phyloP scores from a whole-genome alignment of 2,113 vertebrate species.

The Sula dactylatra region DNA sequence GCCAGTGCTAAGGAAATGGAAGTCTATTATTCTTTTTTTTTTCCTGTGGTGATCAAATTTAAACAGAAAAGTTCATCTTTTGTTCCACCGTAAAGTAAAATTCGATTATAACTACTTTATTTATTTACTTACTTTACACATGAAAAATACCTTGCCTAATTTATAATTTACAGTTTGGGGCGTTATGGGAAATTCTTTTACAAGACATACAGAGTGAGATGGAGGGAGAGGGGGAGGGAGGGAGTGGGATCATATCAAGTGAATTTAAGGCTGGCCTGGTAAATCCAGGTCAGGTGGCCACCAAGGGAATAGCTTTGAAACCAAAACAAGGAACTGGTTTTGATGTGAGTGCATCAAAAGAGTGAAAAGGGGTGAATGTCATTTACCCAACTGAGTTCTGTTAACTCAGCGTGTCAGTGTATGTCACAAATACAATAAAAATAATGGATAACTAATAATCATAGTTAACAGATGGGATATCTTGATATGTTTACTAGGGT shows the following conservation, averaged over 20 bases:
- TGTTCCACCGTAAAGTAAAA: not conserved
- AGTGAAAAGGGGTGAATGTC: not conserved
- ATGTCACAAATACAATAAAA: not conserved
- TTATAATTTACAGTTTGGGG: not conserved
- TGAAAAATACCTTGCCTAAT: not conserved
- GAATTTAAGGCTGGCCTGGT: slow-evolving; percentile 11
- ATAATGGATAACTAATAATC: not conserved
- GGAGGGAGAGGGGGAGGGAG: not conserved
- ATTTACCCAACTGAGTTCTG: not conserved
- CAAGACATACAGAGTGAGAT: not conserved
- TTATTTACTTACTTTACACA: not conserved
- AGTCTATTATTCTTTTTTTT: slow-evolving; percentile 4
- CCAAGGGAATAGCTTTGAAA: slow-evolving; percentile 42
- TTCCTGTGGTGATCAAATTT: slow-evolving; percentile 47
- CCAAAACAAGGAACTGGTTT: slow-evolving; percentile 20
- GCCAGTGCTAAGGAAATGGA: not conserved
- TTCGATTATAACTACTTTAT: not conserved
- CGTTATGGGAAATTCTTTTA: not conserved
- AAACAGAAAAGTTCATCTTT: slow-evolving; percentile 33
- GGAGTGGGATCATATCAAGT: not conserved
- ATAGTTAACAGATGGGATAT: not conserved
- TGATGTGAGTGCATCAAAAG: slow-evolving; percentile 13
- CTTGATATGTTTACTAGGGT: not conserved
- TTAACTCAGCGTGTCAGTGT: not conserved
- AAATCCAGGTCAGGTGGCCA: slow-evolving; percentile 51